Conservation (phyloP, 2,113 vertebrate species). For the Oreocharis arfaki region DNA sequence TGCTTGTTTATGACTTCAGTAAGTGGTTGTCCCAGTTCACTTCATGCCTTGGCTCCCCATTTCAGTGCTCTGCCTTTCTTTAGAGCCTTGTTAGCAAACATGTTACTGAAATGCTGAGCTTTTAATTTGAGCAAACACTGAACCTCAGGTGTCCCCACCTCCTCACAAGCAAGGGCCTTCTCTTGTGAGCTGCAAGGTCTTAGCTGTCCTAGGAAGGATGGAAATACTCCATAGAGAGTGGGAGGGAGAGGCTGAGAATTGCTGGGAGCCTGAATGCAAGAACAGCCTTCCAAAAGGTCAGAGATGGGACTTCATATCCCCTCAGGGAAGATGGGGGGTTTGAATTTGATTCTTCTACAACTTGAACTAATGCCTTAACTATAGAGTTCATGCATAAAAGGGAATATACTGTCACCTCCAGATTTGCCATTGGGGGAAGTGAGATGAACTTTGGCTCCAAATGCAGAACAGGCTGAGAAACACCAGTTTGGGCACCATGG, state of each 20-base stretch:
- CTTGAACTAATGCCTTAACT: not conserved
- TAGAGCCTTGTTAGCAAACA: not conserved
- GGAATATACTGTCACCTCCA: not conserved
- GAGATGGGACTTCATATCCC: not conserved
- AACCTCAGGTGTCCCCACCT: not conserved
- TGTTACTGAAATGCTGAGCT: not conserved
- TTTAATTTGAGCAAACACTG: not conserved
- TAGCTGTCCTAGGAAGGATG: not conserved
- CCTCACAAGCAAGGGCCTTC: not conserved
- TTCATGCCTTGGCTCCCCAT: not conserved
- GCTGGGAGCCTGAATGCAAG: not conserved
- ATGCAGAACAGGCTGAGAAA: not conserved
- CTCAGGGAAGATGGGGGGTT: rapidly evolving
- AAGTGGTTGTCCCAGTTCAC: not conserved
- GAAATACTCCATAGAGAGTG: not conserved
- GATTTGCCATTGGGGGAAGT: not conserved
- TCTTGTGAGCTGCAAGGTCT: not conserved
- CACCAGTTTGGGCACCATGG: not conserved
- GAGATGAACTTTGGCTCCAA: not conserved
- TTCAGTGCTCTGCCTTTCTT: not conserved
- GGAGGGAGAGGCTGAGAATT: not conserved
- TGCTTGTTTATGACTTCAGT: not conserved
- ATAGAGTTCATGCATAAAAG: not conserved
- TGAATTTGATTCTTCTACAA: not conserved
- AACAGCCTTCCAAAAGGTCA: not conserved